Base-by-base conservation (phyloP, 2,888 invertebrate species). In the Steinernema carpocapsae region DNA sequence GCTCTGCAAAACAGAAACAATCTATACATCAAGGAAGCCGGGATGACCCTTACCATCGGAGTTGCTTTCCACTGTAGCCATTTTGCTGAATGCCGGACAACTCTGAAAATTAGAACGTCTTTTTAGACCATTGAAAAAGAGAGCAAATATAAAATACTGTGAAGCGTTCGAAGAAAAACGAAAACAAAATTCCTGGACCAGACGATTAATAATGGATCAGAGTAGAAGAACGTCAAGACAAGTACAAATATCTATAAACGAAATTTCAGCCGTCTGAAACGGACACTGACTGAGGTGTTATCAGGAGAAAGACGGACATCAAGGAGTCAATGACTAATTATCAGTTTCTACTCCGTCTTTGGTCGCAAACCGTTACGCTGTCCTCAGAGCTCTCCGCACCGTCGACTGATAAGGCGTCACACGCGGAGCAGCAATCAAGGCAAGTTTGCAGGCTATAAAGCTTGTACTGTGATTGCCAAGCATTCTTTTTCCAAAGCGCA, bases 251-350 rank as follows among this genome's bases (percentile, higher is more conserved):
- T 48, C 17, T 48, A 14, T 48, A 19, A 48, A 37, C 37, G 37
- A 37, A n/a, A 37, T 37, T 37, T 37, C 37, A 37, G 37, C 37
- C 37, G 37, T 37, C 37, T 37, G 37, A 37, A 37, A 37, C 10
- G 37, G 37, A 37, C 10, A 37, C 37, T 37, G 37, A 37, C 37
- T 37, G 37, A 10, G 10, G 37, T 37, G 37, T 37, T 37, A 37
- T 37, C 37, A 37, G 37, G 37, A 37, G 32, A 17, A 64, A 32
- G 64, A 32, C 37, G 64, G 64, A 64, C 64, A 12, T 32, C 26
- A 32, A 64, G 19, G 32, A 64, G 64, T 29, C 64, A 64, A 64
- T 64, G 64, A 64, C 64, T 64, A 64, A 64, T 64, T 64, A 64
- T 64, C 64, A 26, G 64, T 64, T 26, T 48, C 32, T 32, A 6